Base-by-base conservation (phyloP, 2,113 vertebrate genomes). In the Alces alces region DNA sequence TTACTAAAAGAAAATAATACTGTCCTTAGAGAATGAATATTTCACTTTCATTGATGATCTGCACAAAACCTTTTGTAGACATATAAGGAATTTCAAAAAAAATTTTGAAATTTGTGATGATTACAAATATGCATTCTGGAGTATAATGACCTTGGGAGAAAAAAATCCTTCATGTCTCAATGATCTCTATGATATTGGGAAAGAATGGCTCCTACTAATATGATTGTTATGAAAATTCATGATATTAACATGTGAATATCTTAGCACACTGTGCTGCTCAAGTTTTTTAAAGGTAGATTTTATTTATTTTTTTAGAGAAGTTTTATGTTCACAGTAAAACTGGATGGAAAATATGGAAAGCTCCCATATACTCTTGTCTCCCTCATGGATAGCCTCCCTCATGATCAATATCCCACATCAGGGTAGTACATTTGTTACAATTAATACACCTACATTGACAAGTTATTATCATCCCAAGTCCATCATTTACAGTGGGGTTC, bases 51-150 rank as follows among this genome's bases (percentile, higher is more conserved):
- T 87, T 70, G 30, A 28, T 60, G 13, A 89, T 64, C 82, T 16
- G 27, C 6, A 39, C 11, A 76, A 57, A 78, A n/a, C 87, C 79
- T 83, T 19, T 55, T 76, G 5, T 83, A 55, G 55, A 76, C 2
- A 76, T 60, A 61, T 7, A 76, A 89, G 84, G 39, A 83, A 78
- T 23, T 61, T 61, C 86, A 43, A 21, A 45, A 73, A 87, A 76
- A 83, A 14, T 89, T 91, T 89, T 96, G 30, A 94, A 94, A 86
- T 96, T 27, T 93, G 78, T n/a, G 13, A 58, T 82, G n/a, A 17
- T 80, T 89, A 33, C 3, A 83, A 86, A 16, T 12, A 70, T 5
- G 7, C 30, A 80, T 36, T 82, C 10, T 57, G 28, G 47, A 83
- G 33, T 78, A 45, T 70, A 30, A 79, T 23, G 27, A 76, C 17